phyloP scores from a whole-genome alignment of 2,797 vertebrate genomes.

The Tauraco hartlaubi region DNA sequence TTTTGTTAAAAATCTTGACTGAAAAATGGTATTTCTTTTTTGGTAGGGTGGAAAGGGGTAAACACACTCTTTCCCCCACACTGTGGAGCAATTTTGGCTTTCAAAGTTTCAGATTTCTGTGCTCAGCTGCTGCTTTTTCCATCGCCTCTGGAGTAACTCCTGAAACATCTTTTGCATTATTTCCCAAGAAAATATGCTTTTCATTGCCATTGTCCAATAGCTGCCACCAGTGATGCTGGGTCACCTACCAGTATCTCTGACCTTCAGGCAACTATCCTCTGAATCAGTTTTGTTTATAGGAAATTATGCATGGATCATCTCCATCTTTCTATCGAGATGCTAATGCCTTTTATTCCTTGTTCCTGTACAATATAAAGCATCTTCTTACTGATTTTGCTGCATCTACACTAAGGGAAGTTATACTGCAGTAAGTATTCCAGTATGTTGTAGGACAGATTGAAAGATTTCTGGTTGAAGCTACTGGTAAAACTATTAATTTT shows the following conservation, averaged over 20 bases:
- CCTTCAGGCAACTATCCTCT: not conserved
- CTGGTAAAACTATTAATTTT: conserved; percentile 35
- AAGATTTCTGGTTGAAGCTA: conserved; percentile 38
- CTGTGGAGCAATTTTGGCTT: not conserved
- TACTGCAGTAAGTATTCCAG: not conserved
- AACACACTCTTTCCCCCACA: fast-evolving
- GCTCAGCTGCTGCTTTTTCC: not conserved
- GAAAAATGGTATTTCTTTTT: not conserved
- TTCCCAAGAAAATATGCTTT: not conserved
- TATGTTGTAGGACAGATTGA: not conserved
- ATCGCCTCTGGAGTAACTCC: not conserved
- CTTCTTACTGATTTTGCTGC: conserved; percentile 15
- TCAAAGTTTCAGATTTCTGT: not conserved
- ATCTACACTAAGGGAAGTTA: not conserved
- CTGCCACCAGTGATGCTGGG: not conserved
- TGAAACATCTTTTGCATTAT: not conserved
- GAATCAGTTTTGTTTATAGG: conserved; percentile 36
- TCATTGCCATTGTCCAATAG: not conserved
- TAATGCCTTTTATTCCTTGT: conserved; percentile 20
- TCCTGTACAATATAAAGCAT: not conserved
- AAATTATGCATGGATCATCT: conserved; percentile 28
- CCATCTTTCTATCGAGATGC: conserved; percentile 15
- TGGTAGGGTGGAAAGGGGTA: fast-evolving
- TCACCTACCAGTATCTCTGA: not conserved
- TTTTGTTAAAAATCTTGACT: not conserved